Evolutionary conservation across 2,797 vertebrate species (phyloP), one percentile per base, ranked within the genome.

Genomic region (Acrossocheilus fasciatus): DNA sequence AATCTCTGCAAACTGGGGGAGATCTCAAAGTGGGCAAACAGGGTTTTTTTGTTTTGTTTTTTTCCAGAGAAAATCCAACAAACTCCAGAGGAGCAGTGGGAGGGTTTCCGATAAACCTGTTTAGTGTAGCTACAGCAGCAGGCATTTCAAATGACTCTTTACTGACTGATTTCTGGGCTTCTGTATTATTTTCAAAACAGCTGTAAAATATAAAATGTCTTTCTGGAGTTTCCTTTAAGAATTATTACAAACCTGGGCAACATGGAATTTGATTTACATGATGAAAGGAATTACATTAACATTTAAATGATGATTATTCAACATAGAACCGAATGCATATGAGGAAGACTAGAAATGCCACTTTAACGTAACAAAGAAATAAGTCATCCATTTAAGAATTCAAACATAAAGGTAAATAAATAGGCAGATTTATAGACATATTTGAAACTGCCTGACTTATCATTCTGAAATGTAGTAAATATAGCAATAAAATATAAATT

Each of bases 21-120:
- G 64, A 81, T 81, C 39, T 83, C 15, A 69, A 84, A 84, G 59
- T 64, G 30, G 72, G 54, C 26, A 84, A 84, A 84, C 15, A 9
- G 7, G 23, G 3, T 15, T 14, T 20, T 26, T 57, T 57, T 15
- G 43, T 50, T 17, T 30, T 30, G 30, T n/a, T 54, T 39, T 39
- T 82, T 68, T n/a, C 6, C 5, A 2, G 57, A 62, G 18, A 47
- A 62, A 83, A 62, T 47, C 26, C 26, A 64, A 9, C 26, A 34
- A 73, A 74, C n/a, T 82, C 50, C n/a, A 30, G 59, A 20, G 45
- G 59, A 20, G 26, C n/a, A 79, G 75, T 39, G 34, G 30, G 34
- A 79, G 76, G 52, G 76, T 43, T 43, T 79, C 52, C 2, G 18
- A 23, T 39, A 77, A 77, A 57, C 50, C 11, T 0, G 75, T 57